Percentiles rank a stretch among this genome's conserved stretches.
Conservation (phyloP, 2,888 invertebrate species). For the Hermodice carunculata region DNA sequence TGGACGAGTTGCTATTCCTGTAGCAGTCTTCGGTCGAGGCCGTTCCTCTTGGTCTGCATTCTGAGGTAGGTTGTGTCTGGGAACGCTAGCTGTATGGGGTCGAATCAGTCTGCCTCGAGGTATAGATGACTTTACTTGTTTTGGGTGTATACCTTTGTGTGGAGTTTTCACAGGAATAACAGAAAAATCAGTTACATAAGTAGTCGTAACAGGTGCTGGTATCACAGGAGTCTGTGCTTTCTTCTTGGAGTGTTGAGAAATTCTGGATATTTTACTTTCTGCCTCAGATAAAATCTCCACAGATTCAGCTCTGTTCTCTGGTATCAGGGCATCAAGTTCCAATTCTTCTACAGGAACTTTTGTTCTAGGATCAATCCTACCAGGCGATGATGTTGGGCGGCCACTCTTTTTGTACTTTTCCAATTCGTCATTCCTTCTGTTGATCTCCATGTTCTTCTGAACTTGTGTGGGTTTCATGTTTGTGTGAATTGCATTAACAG, state of each 20-base stretch:
- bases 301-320: too few relatives aligned
- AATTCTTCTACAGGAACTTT: conserved; percentile 56
- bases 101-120: conserved; percentile 57
- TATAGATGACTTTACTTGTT: conserved; percentile 53
- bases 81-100: conserved; percentile 43
- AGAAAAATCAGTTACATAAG: conserved; percentile 48
- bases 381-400: conserved; percentile 63
- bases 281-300: too few relatives aligned
- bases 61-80: background rate
- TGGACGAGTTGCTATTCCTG: background rate
- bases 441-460: conserved; percentile 51
- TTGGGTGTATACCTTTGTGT: conserved; percentile 52
- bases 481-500: conserved; percentile 62
- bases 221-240: conserved; percentile 37
- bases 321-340: too few relatives aligned
- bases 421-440: conserved; percentile 33
- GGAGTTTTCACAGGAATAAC: background rate
- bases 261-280: conserved; percentile 10
- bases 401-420: background rate
- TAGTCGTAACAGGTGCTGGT: conserved; percentile 46
- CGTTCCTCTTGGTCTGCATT: background rate
- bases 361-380: conserved; percentile 62
- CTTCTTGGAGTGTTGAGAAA: conserved; percentile 2
- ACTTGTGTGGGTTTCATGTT: conserved; percentile 51
- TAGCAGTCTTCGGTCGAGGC: conserved; percentile 28